A percentile compares a stretch with the other conserved stretches of the same genome.
Evolutionary conservation across 2,888 invertebrate species (phyloP).

Genomic region (Dicranocentrus wangi): DNA sequence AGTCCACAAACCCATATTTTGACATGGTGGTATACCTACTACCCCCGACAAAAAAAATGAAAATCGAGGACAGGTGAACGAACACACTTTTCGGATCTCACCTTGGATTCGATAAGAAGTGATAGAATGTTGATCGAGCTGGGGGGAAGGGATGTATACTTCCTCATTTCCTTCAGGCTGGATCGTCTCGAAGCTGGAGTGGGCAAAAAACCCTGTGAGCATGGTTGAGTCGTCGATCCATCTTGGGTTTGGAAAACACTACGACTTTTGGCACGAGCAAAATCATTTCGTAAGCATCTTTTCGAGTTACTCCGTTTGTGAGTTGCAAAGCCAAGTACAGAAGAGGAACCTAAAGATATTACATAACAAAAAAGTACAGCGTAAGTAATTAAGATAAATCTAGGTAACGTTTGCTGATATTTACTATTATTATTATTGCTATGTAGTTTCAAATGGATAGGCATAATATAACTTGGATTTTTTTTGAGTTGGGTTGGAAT

Average conservation of each 20-base stretch:
- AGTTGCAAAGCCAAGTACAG: constrained; percentile 6
- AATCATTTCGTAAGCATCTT: constrained; percentile 77
- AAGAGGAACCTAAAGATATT: constrained; percentile 10
- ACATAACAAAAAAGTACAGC: background rate
- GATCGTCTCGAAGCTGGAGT: constrained; percentile 75
- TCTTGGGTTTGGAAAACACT: constrained; percentile 76
- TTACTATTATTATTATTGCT: too few species aligned
- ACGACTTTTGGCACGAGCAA: constrained; percentile 76
- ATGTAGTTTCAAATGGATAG: too few species aligned
- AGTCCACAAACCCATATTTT: too few species aligned
- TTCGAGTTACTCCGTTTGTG: constrained; percentile 75
- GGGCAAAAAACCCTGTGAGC: constrained; percentile 73
- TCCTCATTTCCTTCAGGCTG: constrained; percentile 77
- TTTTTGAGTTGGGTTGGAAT: too few species aligned
- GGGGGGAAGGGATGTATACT: constrained; percentile 77
- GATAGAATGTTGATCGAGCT: constrained; percentile 77
- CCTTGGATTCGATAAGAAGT: constrained; percentile 77
- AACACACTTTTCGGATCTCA: too few species aligned
- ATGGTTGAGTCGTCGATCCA: constrained; percentile 65
- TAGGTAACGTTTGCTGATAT: too few species aligned
- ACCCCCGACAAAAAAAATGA: too few species aligned
- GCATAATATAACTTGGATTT: too few species aligned
- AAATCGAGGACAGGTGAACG: too few species aligned
- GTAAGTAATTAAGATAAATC: background rate
- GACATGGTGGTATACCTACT: too few species aligned